Evolutionary conservation across 2,113 vertebrate genomes (phyloP), one percentile per base, ranked within the genome.

Genomic region (Propithecus coquereli): DNA sequence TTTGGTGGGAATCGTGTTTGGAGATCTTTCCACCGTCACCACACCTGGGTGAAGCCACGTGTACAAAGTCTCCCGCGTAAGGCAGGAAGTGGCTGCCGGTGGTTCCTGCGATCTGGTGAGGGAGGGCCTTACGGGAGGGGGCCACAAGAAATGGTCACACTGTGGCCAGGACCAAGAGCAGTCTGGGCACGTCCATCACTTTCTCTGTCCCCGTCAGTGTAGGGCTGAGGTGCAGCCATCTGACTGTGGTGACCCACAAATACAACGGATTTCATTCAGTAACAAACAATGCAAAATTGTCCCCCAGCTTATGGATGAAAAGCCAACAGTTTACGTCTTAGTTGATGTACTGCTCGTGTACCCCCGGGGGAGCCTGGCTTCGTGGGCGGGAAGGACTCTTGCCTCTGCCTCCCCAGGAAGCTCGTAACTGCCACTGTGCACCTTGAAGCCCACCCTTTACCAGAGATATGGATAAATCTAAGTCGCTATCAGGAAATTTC

Each of bases 391-490:
- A 16, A 12, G 50, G 50, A n/a, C 8, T 47, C 76, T 68, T 40
- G 12, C 10, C 8, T 40, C 30, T 4, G 22, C 63, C 79, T 68
- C 77, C 66, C 59, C 57, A 45, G 94, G 54, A 65, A 45, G 37
- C 23, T 13, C 0, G 1, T 5, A 3, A 5, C 8, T 27, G n/a
- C 20, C 18, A 6, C 12, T n/a, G 43, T 6, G 3, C 16, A 8
- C 8, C 27, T 18, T 1, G 23, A 66, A 34, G 25, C 81, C n/a
- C 20, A 32, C 2, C 18, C 6, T 27, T n/a, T 27, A 10, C 8
- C 59, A 61, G 20, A 37, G 11, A 50, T 32, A 59, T 11, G 47
- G 47, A 0, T 7, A 11, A 37, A 8, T 80, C 63, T 14, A n/a
- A 68, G 43, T 73, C 0, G 0, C 8, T 20, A 3, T 27, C 54